These are phyloP conservation scores for Delia radicum DNA, from an alignment of 1,140 invertebrate species.

Conservation along the genomic window DNA sequence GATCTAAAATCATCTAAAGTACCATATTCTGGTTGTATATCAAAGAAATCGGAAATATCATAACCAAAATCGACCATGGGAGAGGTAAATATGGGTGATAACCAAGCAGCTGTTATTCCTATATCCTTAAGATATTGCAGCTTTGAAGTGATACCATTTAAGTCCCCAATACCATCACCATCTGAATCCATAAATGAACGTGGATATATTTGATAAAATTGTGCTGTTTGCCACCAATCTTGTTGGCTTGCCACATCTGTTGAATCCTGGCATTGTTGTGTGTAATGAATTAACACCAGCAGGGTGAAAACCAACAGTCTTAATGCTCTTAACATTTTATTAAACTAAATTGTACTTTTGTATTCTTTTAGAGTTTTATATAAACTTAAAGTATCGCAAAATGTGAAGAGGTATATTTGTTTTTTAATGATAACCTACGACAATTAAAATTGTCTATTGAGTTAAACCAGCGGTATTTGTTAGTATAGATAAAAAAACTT, in stretches of 20 bases:
- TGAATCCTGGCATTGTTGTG: background rate
- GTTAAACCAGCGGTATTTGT: too few relatives aligned
- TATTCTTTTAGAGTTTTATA: too few relatives aligned
- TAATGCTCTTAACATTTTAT: too few relatives aligned
- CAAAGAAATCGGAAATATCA: constrained; percentile 70
- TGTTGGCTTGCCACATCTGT: background rate
- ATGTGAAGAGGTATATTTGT: too few relatives aligned
- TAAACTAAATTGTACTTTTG: too few relatives aligned
- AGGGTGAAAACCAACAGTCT: too few relatives aligned
- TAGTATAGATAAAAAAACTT: too few relatives aligned
- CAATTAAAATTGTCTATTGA: too few relatives aligned
- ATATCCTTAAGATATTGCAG: constrained; percentile 60
- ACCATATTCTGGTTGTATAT: constrained; percentile 71
- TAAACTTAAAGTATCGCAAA: too few relatives aligned
- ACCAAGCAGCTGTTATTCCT: constrained; percentile 65
- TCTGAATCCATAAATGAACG: constrained; percentile 70
- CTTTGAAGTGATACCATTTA: constrained; percentile 59
- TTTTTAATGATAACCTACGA: too few relatives aligned
- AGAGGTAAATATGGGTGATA: constrained; percentile 71
- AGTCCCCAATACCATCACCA: constrained; percentile 69
- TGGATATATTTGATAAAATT: constrained; percentile 72
- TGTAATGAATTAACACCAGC: too few relatives aligned
- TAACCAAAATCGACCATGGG: constrained; percentile 70
- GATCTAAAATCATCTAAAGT: constrained; percentile 70
- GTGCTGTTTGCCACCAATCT: constrained; percentile 69